These are phyloP conservation scores for Trichonephila inaurata DNA, from an alignment of 1,140 invertebrate species.

Conservation along the genomic window DNA sequence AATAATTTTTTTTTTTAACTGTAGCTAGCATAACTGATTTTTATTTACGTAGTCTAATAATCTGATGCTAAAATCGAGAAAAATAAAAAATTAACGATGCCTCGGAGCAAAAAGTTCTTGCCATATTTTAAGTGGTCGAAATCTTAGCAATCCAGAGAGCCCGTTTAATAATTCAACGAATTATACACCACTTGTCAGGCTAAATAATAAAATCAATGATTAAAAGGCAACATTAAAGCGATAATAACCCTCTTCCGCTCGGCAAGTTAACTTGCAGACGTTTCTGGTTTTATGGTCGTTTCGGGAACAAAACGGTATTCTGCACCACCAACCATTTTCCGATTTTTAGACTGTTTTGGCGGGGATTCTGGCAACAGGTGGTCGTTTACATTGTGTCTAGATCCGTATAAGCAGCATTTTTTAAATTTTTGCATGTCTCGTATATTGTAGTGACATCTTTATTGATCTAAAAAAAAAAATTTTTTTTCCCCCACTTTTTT, in stretches of 20 bases:
- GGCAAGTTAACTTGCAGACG: neutral
- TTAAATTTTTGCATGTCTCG: too few species aligned
- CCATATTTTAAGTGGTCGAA: neutral
- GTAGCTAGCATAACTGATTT: too few species aligned
- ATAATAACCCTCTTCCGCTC: neutral
- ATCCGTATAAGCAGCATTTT: too few species aligned
- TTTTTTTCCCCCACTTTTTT: too few species aligned
- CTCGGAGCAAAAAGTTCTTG: neutral
- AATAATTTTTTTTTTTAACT: too few species aligned
- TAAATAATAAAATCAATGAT: neutral
- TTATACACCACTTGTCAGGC: neutral
- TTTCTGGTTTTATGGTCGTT: neutral
- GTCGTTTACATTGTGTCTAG: neutral
- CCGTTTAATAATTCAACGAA: neutral
- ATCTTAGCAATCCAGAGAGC: neutral
- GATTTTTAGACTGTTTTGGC: neutral
- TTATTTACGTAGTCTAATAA: too few species aligned
- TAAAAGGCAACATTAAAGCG: conserved; percentile 3
- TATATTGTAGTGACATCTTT: too few species aligned
- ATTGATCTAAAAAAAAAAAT: too few species aligned
- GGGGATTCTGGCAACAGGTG: neutral
- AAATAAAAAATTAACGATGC: neutral
- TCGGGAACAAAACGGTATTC: too few species aligned
- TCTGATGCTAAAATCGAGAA: too few species aligned
- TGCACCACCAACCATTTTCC: too few species aligned